phyloP scores from a whole-genome alignment of 2,113 vertebrate genomes.

The Elgaria multicarinata region DNA sequence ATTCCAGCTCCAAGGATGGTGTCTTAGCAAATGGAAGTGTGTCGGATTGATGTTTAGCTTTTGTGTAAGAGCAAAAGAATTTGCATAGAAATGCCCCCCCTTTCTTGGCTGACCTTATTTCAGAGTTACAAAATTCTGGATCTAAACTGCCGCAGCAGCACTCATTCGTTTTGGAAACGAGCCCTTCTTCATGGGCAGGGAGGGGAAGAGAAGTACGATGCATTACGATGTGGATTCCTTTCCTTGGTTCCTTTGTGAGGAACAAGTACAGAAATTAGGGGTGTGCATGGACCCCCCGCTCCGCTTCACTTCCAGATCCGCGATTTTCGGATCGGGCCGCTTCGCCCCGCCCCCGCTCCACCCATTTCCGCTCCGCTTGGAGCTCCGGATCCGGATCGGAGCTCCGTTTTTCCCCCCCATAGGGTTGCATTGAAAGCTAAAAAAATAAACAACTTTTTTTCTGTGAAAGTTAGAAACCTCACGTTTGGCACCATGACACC shows the following conservation, averaged over 20 bases:
- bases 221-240: not conserved
- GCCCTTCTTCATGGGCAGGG: not conserved
- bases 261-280: too few relatives aligned
- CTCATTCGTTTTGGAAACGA: constrained; percentile 64
- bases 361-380: too few relatives aligned
- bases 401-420: too few relatives aligned
- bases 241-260: not conserved
- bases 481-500: too few relatives aligned
- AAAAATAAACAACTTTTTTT: too few relatives aligned
- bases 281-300: too few relatives aligned
- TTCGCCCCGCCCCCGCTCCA: too few relatives aligned
- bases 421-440: too few relatives aligned
- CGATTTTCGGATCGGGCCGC: too few relatives aligned
- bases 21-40: not conserved
- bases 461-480: too few relatives aligned
- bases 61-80: constrained; percentile 52
- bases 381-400: too few relatives aligned
- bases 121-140: constrained; percentile 19
- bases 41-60: constrained; percentile 41
- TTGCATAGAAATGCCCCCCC: constrained; percentile 54
- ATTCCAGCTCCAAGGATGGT: not conserved
- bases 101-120: constrained; percentile 68
- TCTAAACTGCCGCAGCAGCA: constrained; percentile 67
- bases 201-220: not conserved
- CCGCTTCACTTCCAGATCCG: too few relatives aligned